Evolutionary conservation across 2,797 vertebrate genomes (phyloP), one percentile per base, ranked within the genome.

Genomic region (Triplophysa bombifrons): DNA sequence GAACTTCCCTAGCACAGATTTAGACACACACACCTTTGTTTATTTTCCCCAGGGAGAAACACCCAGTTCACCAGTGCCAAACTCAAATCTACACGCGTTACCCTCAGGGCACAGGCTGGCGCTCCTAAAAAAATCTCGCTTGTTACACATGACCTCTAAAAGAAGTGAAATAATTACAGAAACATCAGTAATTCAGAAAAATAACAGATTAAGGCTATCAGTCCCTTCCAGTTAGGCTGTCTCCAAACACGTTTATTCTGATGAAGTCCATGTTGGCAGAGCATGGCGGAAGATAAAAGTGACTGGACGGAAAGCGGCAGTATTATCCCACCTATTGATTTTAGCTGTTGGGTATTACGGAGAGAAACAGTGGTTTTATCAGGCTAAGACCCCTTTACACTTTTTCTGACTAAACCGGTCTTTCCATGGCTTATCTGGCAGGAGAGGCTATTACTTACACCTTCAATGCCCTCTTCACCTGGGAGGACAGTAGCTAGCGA

Each of bases 301-400:
- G 88, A 88, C 90, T 91, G 93, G 93, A 93, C 90, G 93, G 95
- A 94, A 93, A 93, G 93, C 91, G 86, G 92, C 92, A 92, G 95
- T 95, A 96, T 97, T 95, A 97, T 96, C 95, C 95, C 90, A 93
- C 91, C 93, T 96, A 98, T 96, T 96, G 96, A 98, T 97, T 97
- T 96, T 96, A 91, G 92, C 96, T 96, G 95, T 94, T 94, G 94
- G 95, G 95, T 96, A 97, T 98, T 96, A 96, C 93, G 94, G 92
- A 94, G 94, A 95, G 91, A 93, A 93, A 96, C 94, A 94, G 92
- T 90, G 92, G 93, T 91, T 96, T 97, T 95, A 98, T 96, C 95
- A 94, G 94, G 94, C 95, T 94, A 95, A 95, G 94, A 95, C 93
- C 94, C 94, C 93, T 92, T 89, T 88, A 91, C 93, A 95, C 95